Base-by-base conservation (phyloP, 2,113 vertebrate species). In the Rhinogobius similis region DNA sequence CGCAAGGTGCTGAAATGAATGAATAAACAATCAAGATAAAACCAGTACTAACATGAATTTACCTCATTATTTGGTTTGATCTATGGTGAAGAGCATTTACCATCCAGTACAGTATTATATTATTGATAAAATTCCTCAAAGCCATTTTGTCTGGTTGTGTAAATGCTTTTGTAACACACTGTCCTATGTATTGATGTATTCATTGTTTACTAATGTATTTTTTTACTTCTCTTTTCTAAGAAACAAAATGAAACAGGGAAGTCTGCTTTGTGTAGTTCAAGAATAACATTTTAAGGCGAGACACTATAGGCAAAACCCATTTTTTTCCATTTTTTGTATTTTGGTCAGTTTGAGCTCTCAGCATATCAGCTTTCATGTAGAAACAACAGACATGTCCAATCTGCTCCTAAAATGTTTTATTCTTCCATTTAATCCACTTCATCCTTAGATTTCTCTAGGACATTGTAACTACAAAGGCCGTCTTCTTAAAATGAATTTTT, bases 1-100 rank as follows among this genome's bases (percentile, higher is more conserved):
- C 65, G 3, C 48, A 65, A 83, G 81, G 84, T 87, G 68, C 8
- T 38, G 43, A n/a, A 36, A 26, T 38, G 9, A 0, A 50, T 14
- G 11, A 56, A 39, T 46, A 27, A 26, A 46, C 23, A 66, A 24
- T 3, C 3, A 52, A 52, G 21, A 3, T 3, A 21, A 21, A 11
- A 21, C 7, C 1, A 23, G 11, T 21, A 52, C 48, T 53, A 53
- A 53, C 13, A 13, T 4, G 3, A 32, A 1, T 27, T 61, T 38
- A 18, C 29, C 55, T 61, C 36, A 68, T 50, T 20, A n/a, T 46
- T 0, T 14, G 27, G 21, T 62, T 43, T 53, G 12, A n/a, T 27
- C 2, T 53, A 14, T 36, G 12, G 18, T 56, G 48, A 67, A 61
- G 29, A n/a, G 58, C 29, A 36, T 38, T 61, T n/a, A n/a, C 26